Evolutionary conservation across 2,113 vertebrate genomes (phyloP).

Genomic region (Calyptommatus sinebrachiatus): DNA sequence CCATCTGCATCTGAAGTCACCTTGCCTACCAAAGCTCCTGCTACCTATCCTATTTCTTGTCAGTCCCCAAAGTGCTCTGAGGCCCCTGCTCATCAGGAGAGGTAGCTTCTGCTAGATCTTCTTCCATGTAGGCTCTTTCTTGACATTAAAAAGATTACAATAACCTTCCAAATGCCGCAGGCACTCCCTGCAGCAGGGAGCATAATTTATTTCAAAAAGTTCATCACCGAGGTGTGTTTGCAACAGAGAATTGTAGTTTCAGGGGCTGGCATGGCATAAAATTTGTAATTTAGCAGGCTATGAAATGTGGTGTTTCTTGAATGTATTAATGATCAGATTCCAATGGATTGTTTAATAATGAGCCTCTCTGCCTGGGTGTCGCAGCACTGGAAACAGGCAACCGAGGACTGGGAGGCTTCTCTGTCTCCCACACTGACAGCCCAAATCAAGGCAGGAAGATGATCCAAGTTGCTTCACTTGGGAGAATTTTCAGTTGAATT

Average conservation of each 20-base stretch:
- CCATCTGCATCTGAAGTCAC: too few species aligned
- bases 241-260: slow-evolving; percentile 23
- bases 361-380: slow-evolving; percentile 69
- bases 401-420: slow-evolving; percentile 59
- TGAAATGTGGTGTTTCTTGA: slow-evolving; percentile 36
- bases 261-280: not conserved
- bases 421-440: slow-evolving; percentile 63
- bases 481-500: slow-evolving; percentile 34
- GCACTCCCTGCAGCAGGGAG: slow-evolving; percentile 19
- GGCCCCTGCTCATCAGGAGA: too few species aligned
- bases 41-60: too few species aligned
- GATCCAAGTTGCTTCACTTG: slow-evolving; percentile 56
- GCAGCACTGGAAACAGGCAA: slow-evolving; percentile 62
- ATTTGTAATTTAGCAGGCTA: slow-evolving; percentile 37
- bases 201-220: slow-evolving; percentile 43
- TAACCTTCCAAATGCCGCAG: slow-evolving; percentile 11
- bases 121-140: not conserved
- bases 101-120: not conserved
- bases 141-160: not conserved
- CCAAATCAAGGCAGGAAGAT: slow-evolving; percentile 53
- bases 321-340: slow-evolving; percentile 48
- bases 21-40: too few species aligned
- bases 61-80: too few species aligned
- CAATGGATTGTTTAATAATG: slow-evolving; percentile 64
- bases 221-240: slow-evolving; percentile 23